Evolutionary conservation across 1,140 invertebrate species (phyloP).

Genomic region (Lordiphosa collinella): DNA sequence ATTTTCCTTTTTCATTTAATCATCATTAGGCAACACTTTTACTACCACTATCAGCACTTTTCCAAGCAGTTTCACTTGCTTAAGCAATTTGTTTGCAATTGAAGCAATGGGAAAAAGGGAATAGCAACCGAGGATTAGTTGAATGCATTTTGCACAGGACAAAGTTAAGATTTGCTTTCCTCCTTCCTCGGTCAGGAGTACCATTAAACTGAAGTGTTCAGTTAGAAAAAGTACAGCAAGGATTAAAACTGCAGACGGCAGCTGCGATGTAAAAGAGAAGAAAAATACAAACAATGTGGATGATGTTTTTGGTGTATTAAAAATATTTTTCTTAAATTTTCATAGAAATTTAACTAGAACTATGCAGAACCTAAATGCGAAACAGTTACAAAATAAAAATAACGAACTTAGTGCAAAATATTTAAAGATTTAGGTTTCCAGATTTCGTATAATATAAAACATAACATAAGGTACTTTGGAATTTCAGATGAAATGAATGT

Average conservation of each 20-base stretch:
- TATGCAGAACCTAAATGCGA: constrained; percentile 14
- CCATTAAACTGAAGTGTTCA: constrained; percentile 1
- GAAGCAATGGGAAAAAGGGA: not conserved
- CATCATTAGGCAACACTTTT: constrained; percentile 3
- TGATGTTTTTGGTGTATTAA: constrained; percentile 8
- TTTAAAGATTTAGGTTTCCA: constrained; percentile 30
- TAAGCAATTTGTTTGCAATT: constrained; percentile 9
- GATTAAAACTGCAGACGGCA: constrained; percentile 8
- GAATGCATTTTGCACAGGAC: not conserved
- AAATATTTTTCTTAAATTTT: constrained; percentile 47
- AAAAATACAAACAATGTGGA: not conserved
- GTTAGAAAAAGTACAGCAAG: not conserved
- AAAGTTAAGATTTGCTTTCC: not conserved
- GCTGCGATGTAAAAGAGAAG: not conserved
- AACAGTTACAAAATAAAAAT: constrained; percentile 11
- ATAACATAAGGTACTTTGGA: constrained; percentile 28
- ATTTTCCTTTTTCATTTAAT: constrained; percentile 4
- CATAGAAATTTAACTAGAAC: constrained; percentile 41
- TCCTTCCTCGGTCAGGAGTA: not conserved
- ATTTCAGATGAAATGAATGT: constrained; percentile 1
- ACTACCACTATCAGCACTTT: not conserved
- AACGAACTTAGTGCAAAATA: constrained; percentile 28
- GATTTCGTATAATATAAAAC: constrained; percentile 3
- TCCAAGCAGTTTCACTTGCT: not conserved
- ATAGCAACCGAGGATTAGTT: constrained; percentile 2